Evolutionary conservation across 2,113 vertebrate genomes (phyloP).

Genomic region (Brachyhypopomus occidentalis): DNA sequence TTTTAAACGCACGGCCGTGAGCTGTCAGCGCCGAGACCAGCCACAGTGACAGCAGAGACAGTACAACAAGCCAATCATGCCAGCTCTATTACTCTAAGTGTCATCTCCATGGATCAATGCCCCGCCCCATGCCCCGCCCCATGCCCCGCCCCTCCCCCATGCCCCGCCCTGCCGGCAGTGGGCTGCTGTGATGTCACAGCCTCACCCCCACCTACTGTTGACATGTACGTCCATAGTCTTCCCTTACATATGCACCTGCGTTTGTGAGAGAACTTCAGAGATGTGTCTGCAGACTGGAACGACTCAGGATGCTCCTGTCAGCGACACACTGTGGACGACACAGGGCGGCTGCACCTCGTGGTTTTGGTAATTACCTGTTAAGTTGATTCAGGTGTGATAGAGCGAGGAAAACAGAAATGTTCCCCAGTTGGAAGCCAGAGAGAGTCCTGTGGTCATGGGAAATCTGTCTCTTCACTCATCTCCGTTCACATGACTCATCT

Average conservation of each 20-base stretch:
- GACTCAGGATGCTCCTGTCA: no score
- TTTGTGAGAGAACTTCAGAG: conserved; percentile 5
- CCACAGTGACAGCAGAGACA: conserved; percentile 57
- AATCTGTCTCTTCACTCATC: no score
- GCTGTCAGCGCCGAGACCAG: conserved; percentile 3
- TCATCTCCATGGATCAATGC: conserved; percentile 49
- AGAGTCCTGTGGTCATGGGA: no score
- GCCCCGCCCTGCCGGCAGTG: not conserved
- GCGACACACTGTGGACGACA: no score
- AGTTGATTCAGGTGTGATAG: no score
- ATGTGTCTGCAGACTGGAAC: not conserved
- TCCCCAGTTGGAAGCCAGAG: no score
- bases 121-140: not conserved
- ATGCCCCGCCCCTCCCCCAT: conserved; percentile 14
- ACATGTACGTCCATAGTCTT: conserved; percentile 9
- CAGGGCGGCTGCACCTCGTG: no score
- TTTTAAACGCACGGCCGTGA: conserved; percentile 57
- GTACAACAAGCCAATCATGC: conserved; percentile 57
- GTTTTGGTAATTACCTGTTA: no score
- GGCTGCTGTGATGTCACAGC: conserved; percentile 11
- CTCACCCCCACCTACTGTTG: conserved; percentile 15
- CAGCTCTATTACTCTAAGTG: conserved; percentile 56
- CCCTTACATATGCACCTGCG: conserved; percentile 14
- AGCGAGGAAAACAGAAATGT: no score
- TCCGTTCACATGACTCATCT: no score